Conservation (phyloP, 2,888 invertebrate species). For the Smittia aterrima region DNA sequence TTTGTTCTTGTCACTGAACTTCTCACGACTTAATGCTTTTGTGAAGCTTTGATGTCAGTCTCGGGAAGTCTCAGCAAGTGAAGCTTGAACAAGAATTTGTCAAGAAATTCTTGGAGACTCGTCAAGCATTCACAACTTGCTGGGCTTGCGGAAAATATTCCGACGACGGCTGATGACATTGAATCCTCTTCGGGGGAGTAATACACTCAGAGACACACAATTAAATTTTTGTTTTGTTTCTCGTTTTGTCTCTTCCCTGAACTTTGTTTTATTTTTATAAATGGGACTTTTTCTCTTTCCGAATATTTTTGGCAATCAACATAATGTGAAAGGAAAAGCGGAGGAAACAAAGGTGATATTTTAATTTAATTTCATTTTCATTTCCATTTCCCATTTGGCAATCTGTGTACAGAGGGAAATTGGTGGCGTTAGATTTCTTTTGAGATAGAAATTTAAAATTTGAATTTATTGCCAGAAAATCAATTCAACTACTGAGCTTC, state of each 20-base stretch:
- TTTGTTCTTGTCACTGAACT: background rate
- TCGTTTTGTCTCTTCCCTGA: slow-evolving; percentile 5
- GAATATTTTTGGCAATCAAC: slow-evolving; percentile 9
- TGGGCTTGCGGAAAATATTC: background rate
- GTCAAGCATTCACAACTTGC: background rate
- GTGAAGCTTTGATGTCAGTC: no score
- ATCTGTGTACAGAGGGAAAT: background rate
- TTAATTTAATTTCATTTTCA: slow-evolving; percentile 36
- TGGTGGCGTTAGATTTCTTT: no score
- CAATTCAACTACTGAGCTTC: no score
- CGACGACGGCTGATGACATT: slow-evolving; percentile 9
- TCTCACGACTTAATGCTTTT: no score
- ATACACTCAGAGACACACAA: slow-evolving; percentile 29
- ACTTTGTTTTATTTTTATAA: slow-evolving; percentile 5
- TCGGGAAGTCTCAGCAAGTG: no score
- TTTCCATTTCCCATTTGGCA: slow-evolving; percentile 35
- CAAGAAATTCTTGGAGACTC: background rate
- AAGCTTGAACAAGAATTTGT: no score
- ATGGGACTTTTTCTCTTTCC: slow-evolving; percentile 23
- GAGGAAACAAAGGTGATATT: slow-evolving; percentile 36
- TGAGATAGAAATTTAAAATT: no score
- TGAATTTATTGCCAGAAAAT: no score
- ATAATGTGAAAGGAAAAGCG: slow-evolving; percentile 19
- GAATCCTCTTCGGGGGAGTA: background rate
- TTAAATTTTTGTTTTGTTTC: slow-evolving; percentile 17